Conservation (phyloP, 2,113 vertebrate species). For the Ictalurus furcatus region DNA sequence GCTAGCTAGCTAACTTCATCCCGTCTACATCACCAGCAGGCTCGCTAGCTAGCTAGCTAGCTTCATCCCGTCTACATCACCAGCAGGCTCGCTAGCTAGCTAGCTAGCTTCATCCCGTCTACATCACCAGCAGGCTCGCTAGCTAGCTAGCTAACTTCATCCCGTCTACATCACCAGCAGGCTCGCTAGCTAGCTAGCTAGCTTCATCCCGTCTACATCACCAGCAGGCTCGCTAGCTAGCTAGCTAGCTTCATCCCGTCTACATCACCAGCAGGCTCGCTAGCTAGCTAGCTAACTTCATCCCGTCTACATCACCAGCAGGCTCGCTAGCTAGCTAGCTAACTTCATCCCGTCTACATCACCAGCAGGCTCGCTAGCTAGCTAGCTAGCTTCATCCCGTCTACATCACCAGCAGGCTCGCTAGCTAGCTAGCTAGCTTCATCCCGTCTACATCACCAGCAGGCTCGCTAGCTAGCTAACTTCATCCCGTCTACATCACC, state of each 20-base stretch:
- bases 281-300: neutral
- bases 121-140: neutral
- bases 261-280: neutral
- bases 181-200: neutral
- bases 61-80: neutral
- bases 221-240: neutral
- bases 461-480: neutral
- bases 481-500: neutral
- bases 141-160: neutral
- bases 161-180: neutral
- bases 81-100: neutral
- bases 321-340: neutral
- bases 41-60: too few species aligned
- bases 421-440: too few species aligned
- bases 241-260: neutral
- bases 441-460: neutral
- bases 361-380: neutral
- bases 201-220: neutral
- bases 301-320: neutral
- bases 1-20: too few species aligned
- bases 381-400: neutral
- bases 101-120: neutral
- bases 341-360: neutral
- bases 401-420: neutral
- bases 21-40: too few species aligned